phyloP scores from a whole-genome alignment of 2,113 vertebrate species.

The Gopherus flavomarginatus region DNA sequence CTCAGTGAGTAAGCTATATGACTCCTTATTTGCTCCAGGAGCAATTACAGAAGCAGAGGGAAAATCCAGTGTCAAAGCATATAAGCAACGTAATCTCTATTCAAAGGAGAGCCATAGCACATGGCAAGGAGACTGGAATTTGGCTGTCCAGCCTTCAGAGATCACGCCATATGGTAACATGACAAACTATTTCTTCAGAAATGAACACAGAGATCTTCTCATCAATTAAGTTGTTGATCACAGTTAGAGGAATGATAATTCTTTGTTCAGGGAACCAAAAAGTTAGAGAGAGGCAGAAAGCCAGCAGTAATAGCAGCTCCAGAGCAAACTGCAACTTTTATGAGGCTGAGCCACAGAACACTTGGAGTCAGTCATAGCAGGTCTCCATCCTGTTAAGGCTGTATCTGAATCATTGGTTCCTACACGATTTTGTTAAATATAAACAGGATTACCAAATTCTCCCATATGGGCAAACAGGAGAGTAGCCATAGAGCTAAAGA shows the following conservation, averaged over 20 bases:
- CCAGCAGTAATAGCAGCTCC: not conserved
- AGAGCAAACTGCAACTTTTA: not conserved
- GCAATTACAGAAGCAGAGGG: not conserved
- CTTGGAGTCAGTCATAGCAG: not conserved
- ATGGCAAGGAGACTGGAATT: not conserved
- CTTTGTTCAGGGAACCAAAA: not conserved
- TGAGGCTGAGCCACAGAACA: not conserved
- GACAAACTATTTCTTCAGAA: not conserved
- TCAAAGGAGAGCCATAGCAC: not conserved
- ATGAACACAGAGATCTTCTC: not conserved
- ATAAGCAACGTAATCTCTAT: not conserved
- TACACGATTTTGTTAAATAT: too few relatives aligned
- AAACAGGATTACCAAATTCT: not conserved
- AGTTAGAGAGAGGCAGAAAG: not conserved
- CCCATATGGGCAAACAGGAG: not conserved
- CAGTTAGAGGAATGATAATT: not conserved
- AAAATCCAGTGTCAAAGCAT: not conserved
- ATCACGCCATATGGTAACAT: too few relatives aligned
- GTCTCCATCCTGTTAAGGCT: not conserved
- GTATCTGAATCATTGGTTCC: not conserved
- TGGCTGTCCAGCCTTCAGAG: not conserved
- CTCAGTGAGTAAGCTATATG: not conserved
- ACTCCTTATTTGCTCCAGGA: not conserved
- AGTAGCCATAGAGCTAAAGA: not conserved
- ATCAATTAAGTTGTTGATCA: not conserved